phyloP scores from a whole-genome alignment of 2,797 vertebrate genomes.

The Hybognathus amarus region DNA sequence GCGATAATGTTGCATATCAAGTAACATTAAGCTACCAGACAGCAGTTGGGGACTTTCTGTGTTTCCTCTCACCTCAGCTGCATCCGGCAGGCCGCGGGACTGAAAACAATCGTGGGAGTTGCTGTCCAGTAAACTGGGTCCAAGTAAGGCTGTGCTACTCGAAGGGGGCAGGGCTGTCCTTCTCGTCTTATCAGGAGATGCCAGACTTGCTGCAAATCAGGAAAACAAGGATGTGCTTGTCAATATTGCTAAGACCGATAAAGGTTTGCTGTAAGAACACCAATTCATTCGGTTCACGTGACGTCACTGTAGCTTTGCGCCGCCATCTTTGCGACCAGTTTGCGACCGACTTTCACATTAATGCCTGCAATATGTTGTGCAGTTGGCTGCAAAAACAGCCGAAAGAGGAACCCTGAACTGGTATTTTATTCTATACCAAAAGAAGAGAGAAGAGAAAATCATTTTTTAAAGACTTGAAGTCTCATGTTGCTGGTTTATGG shows the following conservation, averaged over 20 bases:
- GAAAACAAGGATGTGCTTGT: conserved; percentile 18
- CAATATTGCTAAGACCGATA: neutral
- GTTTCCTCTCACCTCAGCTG: conserved; percentile 83
- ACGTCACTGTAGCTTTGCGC: too few relatives aligned
- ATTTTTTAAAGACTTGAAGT: too few relatives aligned
- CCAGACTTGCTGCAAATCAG: conserved; percentile 88
- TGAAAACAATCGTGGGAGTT: conserved; percentile 97
- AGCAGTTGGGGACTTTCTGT: neutral
- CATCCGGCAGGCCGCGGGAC: conserved; percentile 92
- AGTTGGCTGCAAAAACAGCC: too few relatives aligned
- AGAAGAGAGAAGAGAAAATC: too few relatives aligned
- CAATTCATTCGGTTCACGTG: too few relatives aligned
- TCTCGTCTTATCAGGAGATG: conserved; percentile 93
- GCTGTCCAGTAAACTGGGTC: conserved; percentile 93
- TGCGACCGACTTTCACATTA: too few relatives aligned
- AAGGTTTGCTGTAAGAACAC: neutral
- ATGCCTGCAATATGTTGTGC: too few relatives aligned
- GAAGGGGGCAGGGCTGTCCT: conserved; percentile 84
- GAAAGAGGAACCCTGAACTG: too few relatives aligned
- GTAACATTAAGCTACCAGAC: conserved; percentile 15
- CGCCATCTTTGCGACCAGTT: too few relatives aligned
- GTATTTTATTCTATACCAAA: too few relatives aligned
- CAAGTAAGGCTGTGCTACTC: conserved; percentile 90
- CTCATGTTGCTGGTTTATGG: too few relatives aligned
- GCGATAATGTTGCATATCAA: neutral